Evolutionary conservation across 2,113 vertebrate genomes (phyloP), one percentile per base, ranked within the genome.

Genomic region (Tragelaphus strepsiceros): DNA sequence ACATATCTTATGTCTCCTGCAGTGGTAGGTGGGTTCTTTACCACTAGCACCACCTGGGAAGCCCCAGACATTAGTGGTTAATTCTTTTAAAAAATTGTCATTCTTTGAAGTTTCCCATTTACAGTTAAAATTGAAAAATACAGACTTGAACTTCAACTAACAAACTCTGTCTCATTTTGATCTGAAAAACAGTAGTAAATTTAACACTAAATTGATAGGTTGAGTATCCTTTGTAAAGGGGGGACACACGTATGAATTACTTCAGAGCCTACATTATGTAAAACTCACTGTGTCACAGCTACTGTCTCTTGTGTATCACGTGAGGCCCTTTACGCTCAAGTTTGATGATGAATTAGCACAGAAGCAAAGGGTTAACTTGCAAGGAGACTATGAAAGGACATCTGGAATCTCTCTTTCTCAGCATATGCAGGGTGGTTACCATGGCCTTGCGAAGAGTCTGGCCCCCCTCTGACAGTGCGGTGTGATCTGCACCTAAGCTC

Each of bases 241-340:
- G 35, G n/a, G 21, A 11, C 22, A 13, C 5, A 43, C 0, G 0
- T 0, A 7, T 8, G 22, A 35, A 12, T 15, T 3, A 39, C 7
- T 1, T 14, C 13, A 12, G 5, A 28, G 17, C 11, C 28, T 24
- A 5, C 1, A 1, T 7, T 3, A 32, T 2, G 24, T 10, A 2
- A 67, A 10, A n/a, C 17, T 67, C 21, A 6, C 30, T 10, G 8
- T 39, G 28, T 11, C 81, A 8, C 9, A 2, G 2, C 39, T 10
- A 0, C 0, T 5, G 59, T 13, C 21, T 21, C 21, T 3, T 2
- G 28, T 0, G 2, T 2, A 12, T 8, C 15, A 0, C 0, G 0
- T 1, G 12, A n/a, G 59, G 22, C 30, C 1, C 2, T 8, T 6
- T 0, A 1, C 5, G 32, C 19, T 61, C 5, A 1, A 1, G 6